Base-by-base conservation (phyloP, 2,113 vertebrate genomes). In the Clarias gariepinus region DNA sequence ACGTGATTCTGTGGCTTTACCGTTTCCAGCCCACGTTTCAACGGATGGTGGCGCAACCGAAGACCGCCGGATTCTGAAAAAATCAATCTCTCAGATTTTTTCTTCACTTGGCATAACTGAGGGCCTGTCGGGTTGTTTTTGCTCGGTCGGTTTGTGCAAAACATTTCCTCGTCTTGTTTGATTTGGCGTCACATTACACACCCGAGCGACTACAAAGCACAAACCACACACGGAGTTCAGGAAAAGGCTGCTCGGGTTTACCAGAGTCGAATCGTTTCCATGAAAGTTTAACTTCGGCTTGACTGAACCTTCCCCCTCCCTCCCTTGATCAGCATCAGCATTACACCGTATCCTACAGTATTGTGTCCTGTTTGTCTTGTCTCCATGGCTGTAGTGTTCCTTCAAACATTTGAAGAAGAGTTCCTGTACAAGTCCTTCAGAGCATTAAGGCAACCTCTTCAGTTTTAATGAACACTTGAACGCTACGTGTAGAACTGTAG, bases 161-260 rank as follows among this genome's bases (percentile, higher is more conserved):
- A 73, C 82, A 28, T 53, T 58, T 53, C 64, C 64, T 57, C 28
- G 11, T 33, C 53, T 73, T 60, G 82, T 55, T 58, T 58, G 68
- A 58, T 41, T 82, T 64, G 80, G 60, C 81, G 1, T 19, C 47
- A 52, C 81, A 53, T 82, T n/a, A 82, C 52, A 82, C 81, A 63
- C 21, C 12, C 18, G 16, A 30, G 33, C 3, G 6, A 33, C 55
- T 60, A 80, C 53, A 58, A 30, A 80, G 18, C 30, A 12, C 53
- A 21, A 79, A 83, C 47, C 41, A 1, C 63, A 69, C 28, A 33
- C 28, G 3, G 64, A 85, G 69, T 63, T 76, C 19, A 76, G 33
- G 16, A 28, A 28, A 77, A 77, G 57, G 57, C n/a, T 55, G 63
- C 53, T 33, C 2, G 53, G n/a, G 77, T 80, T 77, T 53, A 77